Evolutionary conservation across 2,113 vertebrate species (phyloP), one percentile per base, ranked within the genome.

Genomic region (Microcebus murinus): DNA sequence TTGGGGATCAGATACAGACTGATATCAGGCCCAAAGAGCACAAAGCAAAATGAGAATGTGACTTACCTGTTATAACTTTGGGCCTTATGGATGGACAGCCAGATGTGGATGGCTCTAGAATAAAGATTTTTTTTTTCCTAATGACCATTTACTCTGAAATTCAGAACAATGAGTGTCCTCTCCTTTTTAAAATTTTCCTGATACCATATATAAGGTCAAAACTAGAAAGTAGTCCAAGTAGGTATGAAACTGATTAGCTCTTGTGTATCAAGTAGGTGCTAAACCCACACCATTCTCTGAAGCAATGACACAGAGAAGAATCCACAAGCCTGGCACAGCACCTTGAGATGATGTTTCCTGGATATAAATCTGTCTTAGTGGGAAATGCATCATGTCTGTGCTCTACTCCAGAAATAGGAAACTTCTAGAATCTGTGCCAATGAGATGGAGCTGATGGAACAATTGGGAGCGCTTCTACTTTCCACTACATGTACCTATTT

Each of bases 1-100:
- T 36, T 21, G 13, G 76, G 68, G 55, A 89, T 76, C 90, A 87
- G 91, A 97, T 80, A 73, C 57, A 70, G 61, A 36, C 42, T 29
- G 27, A 73, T 29, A 63, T 61, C 79, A 95, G 63, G 63, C 57
- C 14, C 55, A 57, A 0, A 36, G 15, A 57, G 21, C 86, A 91
- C 14, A 83, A 70, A 74, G 79, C 34, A n/a, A 83, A 90, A 93
- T 1, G 34, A 90, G 50, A 45, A 14, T 1, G 0, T 7, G 27
- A 61, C 10, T 36, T 42, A 29, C 83, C 87, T 83, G 48, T 6
- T 4, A 31, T 11, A 59, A 83, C 73, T 59, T 21, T 55, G 36
- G 59, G 31, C 73, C 21, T 71, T 42, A 55, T 2, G 13, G 55
- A 61, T 9, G 17, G 76, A 34, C 9, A 39, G 81, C 12, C 82